phyloP scores from a whole-genome alignment of 2,113 vertebrate genomes.

The Crotalus tigris region DNA sequence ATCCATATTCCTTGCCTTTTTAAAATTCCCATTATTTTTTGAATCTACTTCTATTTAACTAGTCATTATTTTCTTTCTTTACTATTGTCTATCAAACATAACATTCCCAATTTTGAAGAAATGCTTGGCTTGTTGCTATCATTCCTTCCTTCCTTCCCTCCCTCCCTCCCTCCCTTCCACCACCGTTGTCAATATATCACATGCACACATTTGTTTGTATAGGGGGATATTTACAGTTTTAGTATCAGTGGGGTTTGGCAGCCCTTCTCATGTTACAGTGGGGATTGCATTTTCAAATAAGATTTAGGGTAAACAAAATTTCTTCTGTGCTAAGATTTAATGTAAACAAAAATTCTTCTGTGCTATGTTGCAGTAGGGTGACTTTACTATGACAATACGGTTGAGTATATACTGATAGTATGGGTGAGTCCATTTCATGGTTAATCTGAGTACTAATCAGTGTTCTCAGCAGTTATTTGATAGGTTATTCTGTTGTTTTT shows the following conservation, averaged over 20 bases:
- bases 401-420: not conserved
- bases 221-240: not conserved
- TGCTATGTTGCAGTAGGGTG: not conserved
- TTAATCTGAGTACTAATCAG: not conserved
- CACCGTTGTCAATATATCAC: not conserved
- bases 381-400: not conserved
- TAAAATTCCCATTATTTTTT: not conserved
- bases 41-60: not conserved
- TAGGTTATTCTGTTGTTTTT: not conserved
- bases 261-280: not conserved
- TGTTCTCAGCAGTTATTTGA: not conserved
- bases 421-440: not conserved
- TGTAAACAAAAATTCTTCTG: not conserved
- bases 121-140: not conserved
- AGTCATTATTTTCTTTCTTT: not conserved
- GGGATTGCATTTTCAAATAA: not conserved
- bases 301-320: not conserved
- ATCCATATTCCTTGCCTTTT: not conserved
- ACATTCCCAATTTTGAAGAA: not conserved
- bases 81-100: not conserved
- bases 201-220: not conserved
- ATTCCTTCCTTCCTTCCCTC: not conserved
- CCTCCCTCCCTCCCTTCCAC: not conserved
- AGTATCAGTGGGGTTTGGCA: not conserved
- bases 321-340: not conserved